phyloP scores from a whole-genome alignment of 1,140 invertebrate genomes.

The Rhynchophorus ferrugineus region DNA sequence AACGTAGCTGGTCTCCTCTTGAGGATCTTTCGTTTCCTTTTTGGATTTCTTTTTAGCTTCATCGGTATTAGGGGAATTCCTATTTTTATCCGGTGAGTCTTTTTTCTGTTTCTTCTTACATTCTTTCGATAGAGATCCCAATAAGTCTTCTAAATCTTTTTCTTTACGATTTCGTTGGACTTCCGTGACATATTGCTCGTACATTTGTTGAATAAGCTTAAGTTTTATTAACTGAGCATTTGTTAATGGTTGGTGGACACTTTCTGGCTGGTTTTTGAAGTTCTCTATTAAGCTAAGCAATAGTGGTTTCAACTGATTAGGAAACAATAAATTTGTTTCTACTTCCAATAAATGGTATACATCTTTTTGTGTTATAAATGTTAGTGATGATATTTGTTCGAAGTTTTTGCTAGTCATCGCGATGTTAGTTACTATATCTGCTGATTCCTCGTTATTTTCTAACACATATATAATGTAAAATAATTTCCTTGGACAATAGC shows the following conservation, averaged over 20 bases:
- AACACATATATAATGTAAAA: conserved; percentile 19
- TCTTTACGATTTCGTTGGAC: conserved; percentile 10
- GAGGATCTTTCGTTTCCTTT: conserved; percentile 6
- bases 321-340: conserved; percentile 4
- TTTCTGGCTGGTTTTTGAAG: background rate
- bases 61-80: background rate
- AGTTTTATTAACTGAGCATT: conserved; percentile 19
- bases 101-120: conserved; percentile 11
- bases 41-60: conserved; percentile 6
- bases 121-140: conserved; percentile 13
- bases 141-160: conserved; percentile 7
- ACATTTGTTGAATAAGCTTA: conserved; percentile 22
- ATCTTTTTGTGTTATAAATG: conserved; percentile 20
- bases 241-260: background rate
- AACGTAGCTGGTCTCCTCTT: conserved; percentile 8
- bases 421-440: conserved; percentile 6
- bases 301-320: conserved; percentile 7
- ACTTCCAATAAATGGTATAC: conserved; percentile 10
- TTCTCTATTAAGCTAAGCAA: conserved; percentile 11
- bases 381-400: conserved; percentile 18
- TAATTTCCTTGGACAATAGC: conserved; percentile 19
- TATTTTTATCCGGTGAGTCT: background rate
- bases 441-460: conserved; percentile 7
- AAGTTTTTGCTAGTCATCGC: conserved; percentile 3
- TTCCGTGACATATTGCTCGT: conserved; percentile 11